These are phyloP conservation scores for Trichopoda pennipes DNA, from an alignment of 2,888 invertebrate species.

Conservation along the genomic window DNA sequence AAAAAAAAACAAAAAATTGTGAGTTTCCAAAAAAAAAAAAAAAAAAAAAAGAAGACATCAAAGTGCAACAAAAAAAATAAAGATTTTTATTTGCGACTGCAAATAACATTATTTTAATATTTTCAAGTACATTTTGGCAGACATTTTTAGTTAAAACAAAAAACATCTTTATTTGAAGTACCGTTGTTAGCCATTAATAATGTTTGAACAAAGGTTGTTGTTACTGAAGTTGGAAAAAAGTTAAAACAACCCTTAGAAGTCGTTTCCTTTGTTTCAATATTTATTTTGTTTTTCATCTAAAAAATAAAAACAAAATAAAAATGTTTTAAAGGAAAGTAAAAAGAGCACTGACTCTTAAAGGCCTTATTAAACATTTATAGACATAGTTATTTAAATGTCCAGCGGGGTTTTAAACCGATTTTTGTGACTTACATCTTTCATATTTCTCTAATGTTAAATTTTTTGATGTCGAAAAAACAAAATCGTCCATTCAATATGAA, in stretches of 20 bases:
- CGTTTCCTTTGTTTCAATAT: constrained; percentile 8
- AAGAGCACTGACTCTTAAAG: neutral
- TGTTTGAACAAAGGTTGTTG: constrained; percentile 2
- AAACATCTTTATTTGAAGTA: neutral
- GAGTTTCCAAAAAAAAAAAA: neutral
- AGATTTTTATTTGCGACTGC: constrained; percentile 4
- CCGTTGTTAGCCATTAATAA: neutral
- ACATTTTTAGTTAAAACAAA: neutral
- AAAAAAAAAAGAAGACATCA: neutral
- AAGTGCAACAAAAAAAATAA: constrained; percentile 1
- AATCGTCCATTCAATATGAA: too few relatives aligned
- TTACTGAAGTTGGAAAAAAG: neutral
- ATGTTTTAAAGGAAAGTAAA: neutral
- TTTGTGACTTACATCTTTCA: too few relatives aligned
- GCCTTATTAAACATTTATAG: neutral
- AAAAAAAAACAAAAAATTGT: too few relatives aligned
- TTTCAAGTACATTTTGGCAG: too few relatives aligned
- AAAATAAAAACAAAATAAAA: neutral
- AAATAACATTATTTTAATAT: neutral
- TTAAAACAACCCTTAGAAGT: constrained; percentile 12
- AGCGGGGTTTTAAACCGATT: neutral
- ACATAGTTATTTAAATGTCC: too few relatives aligned
- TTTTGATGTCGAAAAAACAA: too few relatives aligned
- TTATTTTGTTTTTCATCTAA: neutral
- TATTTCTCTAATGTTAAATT: too few relatives aligned